Conservation (phyloP, 2,797 vertebrate genomes). For the Lithobates pipiens region DNA sequence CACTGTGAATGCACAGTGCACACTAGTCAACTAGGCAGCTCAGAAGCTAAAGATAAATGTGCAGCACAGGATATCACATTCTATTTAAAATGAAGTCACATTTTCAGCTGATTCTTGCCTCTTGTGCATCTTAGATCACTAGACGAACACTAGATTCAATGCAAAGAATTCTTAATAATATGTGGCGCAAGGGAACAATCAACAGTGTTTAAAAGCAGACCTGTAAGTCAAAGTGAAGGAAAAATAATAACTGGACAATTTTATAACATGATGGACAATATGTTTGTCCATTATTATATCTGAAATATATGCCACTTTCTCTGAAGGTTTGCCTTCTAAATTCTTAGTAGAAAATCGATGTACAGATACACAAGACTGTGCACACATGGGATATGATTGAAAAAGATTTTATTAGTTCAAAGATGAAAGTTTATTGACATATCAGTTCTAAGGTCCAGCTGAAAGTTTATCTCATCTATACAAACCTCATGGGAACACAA, state of each 20-base stretch:
- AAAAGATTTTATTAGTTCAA: slow-evolving; percentile 39
- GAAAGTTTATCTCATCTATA: slow-evolving; percentile 41
- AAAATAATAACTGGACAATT: background rate
- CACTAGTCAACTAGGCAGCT: background rate
- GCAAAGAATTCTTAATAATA: background rate
- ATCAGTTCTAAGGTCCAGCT: slow-evolving; percentile 27
- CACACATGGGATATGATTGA: slow-evolving; percentile 29
- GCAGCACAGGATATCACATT: background rate
- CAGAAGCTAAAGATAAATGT: background rate
- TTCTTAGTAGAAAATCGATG: slow-evolving; percentile 26
- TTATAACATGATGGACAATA: background rate
- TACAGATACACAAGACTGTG: background rate
- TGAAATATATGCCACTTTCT: slow-evolving; percentile 16
- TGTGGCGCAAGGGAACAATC: background rate
- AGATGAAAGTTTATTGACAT: slow-evolving; percentile 46
- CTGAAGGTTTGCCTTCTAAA: background rate
- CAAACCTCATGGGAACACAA: slow-evolving; percentile 8
- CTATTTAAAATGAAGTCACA: background rate
- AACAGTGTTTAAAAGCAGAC: background rate
- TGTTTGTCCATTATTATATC: slow-evolving; percentile 14
- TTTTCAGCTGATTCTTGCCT: background rate
- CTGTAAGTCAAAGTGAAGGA: background rate
- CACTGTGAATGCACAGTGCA: too few species aligned
- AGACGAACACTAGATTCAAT: background rate
- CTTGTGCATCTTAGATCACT: background rate